Evolutionary conservation across 2,888 invertebrate species (phyloP), one percentile per base, ranked within the genome.

Genomic region (Eudasyphora cyanicolor): DNA sequence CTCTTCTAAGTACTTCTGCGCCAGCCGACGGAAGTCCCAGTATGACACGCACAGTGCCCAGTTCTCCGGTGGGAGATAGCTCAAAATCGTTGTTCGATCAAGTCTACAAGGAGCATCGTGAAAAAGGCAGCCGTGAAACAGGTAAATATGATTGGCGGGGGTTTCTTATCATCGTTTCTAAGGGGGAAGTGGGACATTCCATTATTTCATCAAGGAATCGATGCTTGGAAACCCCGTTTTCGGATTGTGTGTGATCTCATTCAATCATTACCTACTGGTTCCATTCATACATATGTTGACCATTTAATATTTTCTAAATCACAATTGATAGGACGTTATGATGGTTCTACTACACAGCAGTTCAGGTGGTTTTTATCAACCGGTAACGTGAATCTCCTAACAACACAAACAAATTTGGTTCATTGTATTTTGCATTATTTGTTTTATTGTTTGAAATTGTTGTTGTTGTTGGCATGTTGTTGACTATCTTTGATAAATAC

Each of bases 311-410:
- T 70, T 84, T 82, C 69, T 76, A 79, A 84, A 82, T 76, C 82
- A 77, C 70, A 84, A 79, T 49, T 54, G 75, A 81, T 85, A 88
- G 91, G 89, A 87, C 90, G 89, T 84, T 86, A 89, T 79, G 89
- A 89, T 84, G 90, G n/a, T n/a, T n/a, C 87, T 87, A 88, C 89
- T 84, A 88, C 87, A 82, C 90, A 88, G 87, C 86, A 87, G 87
- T 91, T 91, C 88, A 90, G 89, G 88, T 91, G 91, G 91, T 91
- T 90, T 88, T 86, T 91, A 86, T 90, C 91, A 85, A 88, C 91
- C 87, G 91, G 91, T 91, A 91, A 91, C 89, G 87, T 90, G 88
- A 87, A 86, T 83, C 85, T 74, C 77, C 32, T 51, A 51, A 51
- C 49, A 62, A 62, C 35, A 19, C 21, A 76, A 76, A 78, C 17